phyloP scores from a whole-genome alignment of 1,140 invertebrate genomes.

The Eumaeus atala region DNA sequence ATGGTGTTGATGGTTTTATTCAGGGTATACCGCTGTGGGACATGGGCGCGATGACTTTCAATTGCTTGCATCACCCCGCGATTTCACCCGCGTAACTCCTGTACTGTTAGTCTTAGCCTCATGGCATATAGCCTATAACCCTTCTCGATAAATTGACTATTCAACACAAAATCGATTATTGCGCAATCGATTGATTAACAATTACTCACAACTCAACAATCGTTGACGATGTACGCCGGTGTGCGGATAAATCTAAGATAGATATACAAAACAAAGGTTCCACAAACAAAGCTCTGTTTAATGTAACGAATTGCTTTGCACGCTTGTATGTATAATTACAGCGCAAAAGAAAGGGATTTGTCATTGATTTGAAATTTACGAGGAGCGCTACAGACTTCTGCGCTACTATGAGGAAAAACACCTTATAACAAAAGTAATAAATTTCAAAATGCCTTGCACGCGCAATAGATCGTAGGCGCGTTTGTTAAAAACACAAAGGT shows the following conservation, averaged over 20 bases:
- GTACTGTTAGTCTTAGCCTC: too few species aligned
- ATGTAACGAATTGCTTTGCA: not conserved
- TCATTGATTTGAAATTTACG: constrained; percentile 8
- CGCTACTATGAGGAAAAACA: not conserved
- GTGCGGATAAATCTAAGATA: too few species aligned
- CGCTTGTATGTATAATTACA: constrained; percentile 1
- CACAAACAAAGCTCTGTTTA: not conserved
- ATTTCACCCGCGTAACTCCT: too few species aligned
- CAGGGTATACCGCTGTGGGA: not conserved
- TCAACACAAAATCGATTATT: too few species aligned
- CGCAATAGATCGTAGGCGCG: not conserved
- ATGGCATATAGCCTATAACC: too few species aligned
- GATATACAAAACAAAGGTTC: too few species aligned
- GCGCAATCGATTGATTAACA: too few species aligned
- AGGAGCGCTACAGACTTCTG: not conserved
- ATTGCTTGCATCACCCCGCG: too few species aligned
- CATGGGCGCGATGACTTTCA: too few species aligned
- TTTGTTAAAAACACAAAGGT: constrained; percentile 18
- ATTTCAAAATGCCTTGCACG: not conserved
- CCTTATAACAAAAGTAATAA: not conserved
- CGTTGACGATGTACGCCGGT: too few species aligned
- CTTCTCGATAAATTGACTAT: too few species aligned
- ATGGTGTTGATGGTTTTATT: constrained; percentile 44
- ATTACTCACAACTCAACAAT: too few species aligned
- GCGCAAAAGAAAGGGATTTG: not conserved